These are phyloP conservation scores for Sphyrna mokarran DNA, from an alignment of 2,113 vertebrate genomes.

Conservation along the genomic window DNA sequence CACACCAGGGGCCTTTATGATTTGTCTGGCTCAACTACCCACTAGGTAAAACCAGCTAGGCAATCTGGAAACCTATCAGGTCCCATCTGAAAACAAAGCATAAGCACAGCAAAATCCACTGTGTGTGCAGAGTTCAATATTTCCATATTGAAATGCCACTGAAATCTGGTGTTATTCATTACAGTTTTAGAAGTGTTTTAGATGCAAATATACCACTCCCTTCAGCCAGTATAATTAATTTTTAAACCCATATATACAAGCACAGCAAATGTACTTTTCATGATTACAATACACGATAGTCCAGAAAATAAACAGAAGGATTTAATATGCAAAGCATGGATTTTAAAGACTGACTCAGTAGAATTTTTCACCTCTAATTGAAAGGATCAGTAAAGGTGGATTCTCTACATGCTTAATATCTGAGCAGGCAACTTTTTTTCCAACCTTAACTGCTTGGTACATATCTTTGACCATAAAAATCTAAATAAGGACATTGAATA, in stretches of 20 bases:
- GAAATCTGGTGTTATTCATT: no score
- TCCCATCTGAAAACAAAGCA: no score
- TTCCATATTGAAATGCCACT: no score
- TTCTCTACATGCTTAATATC: background rate
- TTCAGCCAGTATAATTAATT: background rate
- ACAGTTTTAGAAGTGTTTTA: no score
- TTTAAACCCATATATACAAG: background rate
- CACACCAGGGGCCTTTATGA: background rate
- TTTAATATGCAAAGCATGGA: background rate
- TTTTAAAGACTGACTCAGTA: background rate
- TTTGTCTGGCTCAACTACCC: background rate
- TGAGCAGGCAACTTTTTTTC: background rate
- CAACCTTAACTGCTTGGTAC: background rate
- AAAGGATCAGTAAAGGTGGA: background rate
- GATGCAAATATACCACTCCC: background rate
- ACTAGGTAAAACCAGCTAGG: background rate
- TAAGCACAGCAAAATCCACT: no score
- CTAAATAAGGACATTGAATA: background rate
- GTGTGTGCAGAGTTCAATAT: no score
- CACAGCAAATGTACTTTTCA: background rate
- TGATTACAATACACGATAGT: background rate
- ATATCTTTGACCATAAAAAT: background rate
- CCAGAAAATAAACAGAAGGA: background rate
- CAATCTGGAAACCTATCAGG: background rate
- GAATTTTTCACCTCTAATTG: background rate